Conservation (phyloP, 2,888 invertebrate species). For the Chelonus formosanus region DNA sequence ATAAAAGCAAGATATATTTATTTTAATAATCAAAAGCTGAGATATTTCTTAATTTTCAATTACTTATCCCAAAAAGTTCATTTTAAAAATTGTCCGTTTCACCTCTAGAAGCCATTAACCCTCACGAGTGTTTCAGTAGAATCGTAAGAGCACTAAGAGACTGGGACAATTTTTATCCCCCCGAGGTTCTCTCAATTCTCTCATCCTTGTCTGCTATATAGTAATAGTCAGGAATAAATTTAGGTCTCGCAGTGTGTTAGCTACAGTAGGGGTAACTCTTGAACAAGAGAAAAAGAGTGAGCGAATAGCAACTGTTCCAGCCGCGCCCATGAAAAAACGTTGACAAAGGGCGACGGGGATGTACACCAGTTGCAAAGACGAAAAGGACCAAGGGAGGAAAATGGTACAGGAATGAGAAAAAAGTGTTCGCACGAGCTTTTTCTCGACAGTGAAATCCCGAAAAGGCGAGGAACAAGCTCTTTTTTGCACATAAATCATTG, state of each 20-base stretch:
- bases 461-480: too few relatives aligned
- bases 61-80: background rate
- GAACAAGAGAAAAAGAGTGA: slow-evolving; percentile 3
- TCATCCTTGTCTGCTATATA: too few relatives aligned
- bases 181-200: too few relatives aligned
- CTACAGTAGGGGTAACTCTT: too few relatives aligned
- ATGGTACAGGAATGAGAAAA: too few relatives aligned
- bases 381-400: background rate
- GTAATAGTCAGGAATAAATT: too few relatives aligned
- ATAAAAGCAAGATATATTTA: too few relatives aligned
- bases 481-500: too few relatives aligned
- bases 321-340: slow-evolving; percentile 29
- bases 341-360: slow-evolving; percentile 30
- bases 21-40: too few relatives aligned
- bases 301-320: slow-evolving; percentile 15
- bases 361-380: slow-evolving; percentile 27
- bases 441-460: too few relatives aligned
- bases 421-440: too few relatives aligned
- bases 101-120: slow-evolving; percentile 15
- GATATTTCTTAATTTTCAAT: background rate
- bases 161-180: slow-evolving; percentile 11
- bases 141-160: background rate
- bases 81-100: slow-evolving; percentile 14
- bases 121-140: slow-evolving; percentile 17
- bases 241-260: too few relatives aligned